Conservation (phyloP, 2,797 vertebrate genomes). For the Pseudochromis fuscus region DNA sequence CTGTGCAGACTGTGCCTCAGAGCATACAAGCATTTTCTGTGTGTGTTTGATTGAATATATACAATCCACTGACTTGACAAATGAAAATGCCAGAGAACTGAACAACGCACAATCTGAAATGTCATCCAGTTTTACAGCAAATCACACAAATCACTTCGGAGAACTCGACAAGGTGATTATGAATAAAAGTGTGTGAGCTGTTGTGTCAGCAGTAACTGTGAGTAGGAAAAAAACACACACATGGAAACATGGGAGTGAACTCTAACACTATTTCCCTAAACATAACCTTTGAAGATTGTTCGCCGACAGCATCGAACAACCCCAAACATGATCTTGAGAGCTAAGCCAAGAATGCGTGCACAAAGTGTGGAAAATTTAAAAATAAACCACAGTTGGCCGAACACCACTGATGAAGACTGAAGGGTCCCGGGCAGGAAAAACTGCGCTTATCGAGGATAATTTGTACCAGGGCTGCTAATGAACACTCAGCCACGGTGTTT, state of each 20-base stretch:
- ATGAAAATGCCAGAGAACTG: constrained; percentile 24
- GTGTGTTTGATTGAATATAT: too few species aligned
- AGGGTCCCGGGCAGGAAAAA: neutral
- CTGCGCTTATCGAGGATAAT: constrained; percentile 11
- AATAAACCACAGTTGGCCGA: constrained; percentile 24
- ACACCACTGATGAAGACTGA: neutral
- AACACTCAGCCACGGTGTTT: constrained; percentile 25
- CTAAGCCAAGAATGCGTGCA: constrained; percentile 18
- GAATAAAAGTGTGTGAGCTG: constrained; percentile 16
- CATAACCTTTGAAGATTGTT: constrained; percentile 26
- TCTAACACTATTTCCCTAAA: constrained; percentile 42
- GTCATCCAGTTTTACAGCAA: neutral
- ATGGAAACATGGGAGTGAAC: constrained; percentile 21
- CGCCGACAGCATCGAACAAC: constrained; percentile 40
- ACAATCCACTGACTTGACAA: too few species aligned
- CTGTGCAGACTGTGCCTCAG: neutral
- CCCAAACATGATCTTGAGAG: constrained; percentile 22
- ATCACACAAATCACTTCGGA: neutral
- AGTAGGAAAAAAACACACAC: neutral
- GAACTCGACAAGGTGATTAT: neutral
- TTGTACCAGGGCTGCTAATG: constrained; percentile 33
- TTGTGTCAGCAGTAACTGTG: neutral
- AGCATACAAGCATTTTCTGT: too few species aligned
- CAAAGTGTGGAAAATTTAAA: constrained; percentile 16
- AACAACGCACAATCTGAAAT: constrained; percentile 13